Base-by-base conservation (phyloP, 2,113 vertebrate genomes). In the Solenodon paradoxus region DNA sequence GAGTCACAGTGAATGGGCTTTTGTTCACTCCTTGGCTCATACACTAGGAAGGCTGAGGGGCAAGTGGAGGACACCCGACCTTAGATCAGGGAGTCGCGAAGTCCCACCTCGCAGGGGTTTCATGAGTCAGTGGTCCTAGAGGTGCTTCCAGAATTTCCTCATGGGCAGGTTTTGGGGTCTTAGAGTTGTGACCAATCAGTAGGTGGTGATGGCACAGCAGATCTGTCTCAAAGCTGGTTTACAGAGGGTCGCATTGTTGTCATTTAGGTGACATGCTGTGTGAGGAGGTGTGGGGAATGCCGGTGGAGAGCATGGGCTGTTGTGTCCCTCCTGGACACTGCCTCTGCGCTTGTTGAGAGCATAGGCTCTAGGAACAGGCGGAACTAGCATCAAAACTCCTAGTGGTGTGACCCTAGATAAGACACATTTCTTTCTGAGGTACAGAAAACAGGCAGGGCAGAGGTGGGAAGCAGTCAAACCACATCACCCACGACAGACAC, bases 1-100 rank as follows among this genome's bases (percentile, higher is more conserved):
- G 42, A 47, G 55, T 64, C 68, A 69, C 47, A 0, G 0, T 96
- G 93, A 97, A 97, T 95, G 71, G 26, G 63, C 88, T 82, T 96
- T 96, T 97, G 93, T 97, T 94, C 15, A 7, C 6, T 69, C 80
- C 15, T 90, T 92, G 81, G 94, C 90, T 45, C 8, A 7, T 24
- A 28, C 38, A 2, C 22, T 84, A 53, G 63, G n/a, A 90, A 96
- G 55, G 78, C 45, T 45, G 66, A 51, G 2, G 9, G 77, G 35
- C 47, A 47, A 55, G 49, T 22, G 30, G 51, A 66, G 53, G 61
- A 19, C 51, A 35, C 1, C 55, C 0, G 12, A 72, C 8, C 26
- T 79, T 20, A 45, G 49, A 47, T 59, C 19, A 49, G 32, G 69
- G 55, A 69, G 17, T 7, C 40, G 47, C 19, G 19, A 40, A 17